Evolutionary conservation across 2,797 vertebrate genomes (phyloP).

Genomic region (Syndactyla subalaris): DNA sequence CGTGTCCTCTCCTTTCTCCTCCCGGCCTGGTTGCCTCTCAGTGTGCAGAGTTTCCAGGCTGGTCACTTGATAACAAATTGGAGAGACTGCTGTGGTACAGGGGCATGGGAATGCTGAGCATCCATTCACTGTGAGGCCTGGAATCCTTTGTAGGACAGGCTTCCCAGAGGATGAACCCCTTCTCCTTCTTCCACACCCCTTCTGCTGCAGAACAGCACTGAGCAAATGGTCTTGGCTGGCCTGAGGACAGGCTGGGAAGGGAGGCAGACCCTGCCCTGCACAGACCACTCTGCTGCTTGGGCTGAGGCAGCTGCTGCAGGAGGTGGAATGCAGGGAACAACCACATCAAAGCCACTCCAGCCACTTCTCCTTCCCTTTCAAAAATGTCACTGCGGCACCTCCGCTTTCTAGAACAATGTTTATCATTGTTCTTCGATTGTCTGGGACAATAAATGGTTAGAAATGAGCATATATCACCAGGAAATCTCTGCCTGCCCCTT

Average conservation of each 20-base stretch:
- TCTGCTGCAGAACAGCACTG: accelerated
- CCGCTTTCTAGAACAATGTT: slow-evolving; percentile 56
- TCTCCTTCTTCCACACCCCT: neutral
- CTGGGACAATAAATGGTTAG: slow-evolving; percentile 67
- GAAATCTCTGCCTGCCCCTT: slow-evolving; percentile 67
- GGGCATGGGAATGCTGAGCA: neutral
- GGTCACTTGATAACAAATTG: neutral
- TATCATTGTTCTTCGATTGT: slow-evolving; percentile 68
- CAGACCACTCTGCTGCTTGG: neutral
- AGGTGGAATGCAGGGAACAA: neutral
- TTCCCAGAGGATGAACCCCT: neutral
- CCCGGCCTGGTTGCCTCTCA: neutral
- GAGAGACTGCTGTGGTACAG: neutral
- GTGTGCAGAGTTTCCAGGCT: neutral
- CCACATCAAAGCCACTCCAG: slow-evolving; percentile 5
- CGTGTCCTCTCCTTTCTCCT: neutral
- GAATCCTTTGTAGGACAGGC: neutral
- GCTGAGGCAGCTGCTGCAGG: neutral
- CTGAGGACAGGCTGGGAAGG: neutral
- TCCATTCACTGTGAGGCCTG: accelerated
- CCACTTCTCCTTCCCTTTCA: slow-evolving; percentile 31
- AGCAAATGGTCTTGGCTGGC: neutral
- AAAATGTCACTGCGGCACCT: slow-evolving; percentile 39
- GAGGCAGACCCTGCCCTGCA: neutral
- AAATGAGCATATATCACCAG: slow-evolving; percentile 68